Evolutionary conservation across 2,888 invertebrate species (phyloP), one percentile per base, ranked within the genome.

Genomic region (Cabera pusaria): DNA sequence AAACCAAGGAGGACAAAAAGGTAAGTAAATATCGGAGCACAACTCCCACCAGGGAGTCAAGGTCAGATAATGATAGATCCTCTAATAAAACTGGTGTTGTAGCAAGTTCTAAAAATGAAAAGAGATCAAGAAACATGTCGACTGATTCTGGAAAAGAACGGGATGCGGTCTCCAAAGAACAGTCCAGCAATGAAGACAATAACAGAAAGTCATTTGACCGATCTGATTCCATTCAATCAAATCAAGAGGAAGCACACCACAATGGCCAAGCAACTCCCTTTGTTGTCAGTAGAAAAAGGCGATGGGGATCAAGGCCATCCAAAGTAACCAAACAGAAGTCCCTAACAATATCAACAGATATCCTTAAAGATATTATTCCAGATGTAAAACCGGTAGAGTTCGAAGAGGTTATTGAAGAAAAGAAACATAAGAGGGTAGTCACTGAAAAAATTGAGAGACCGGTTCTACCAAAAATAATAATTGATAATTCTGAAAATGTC

Each of bases 301-400:
- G 81, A 45, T 90, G 90, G 90, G 90, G 90, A 1, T 77, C 85
- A 0, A 72, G 89, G 14, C 71, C 74, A 7, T 64, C 64, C 20
- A 91, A 91, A 64, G 58, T 86, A 1, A 76, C 90, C 17, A 90
- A 91, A 34, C 90, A 91, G 38, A 92, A 93, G 34, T 91, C 93
- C 10, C 86, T 94, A 44, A 92, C 93, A 16, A 94, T 95, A 59
- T 94, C 94, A 6, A 93, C 94, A 8, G 94, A 94, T 78, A 90
- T 94, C 18, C 80, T 95, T 1, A 94, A 94, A 76, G 91, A 91
- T 49, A 88, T 92, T 18, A 92, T 92, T 59, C 90, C 92, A 10
- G 91, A 92, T 77, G 90, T 90, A 1, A 91, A 91, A 49, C 91
- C 91, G 35, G 90, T 87, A n/a, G 91, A 92, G 51, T 89, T 92